phyloP scores from a whole-genome alignment of 1,140 invertebrate species.

The Lepeophtheirus salmonis region DNA sequence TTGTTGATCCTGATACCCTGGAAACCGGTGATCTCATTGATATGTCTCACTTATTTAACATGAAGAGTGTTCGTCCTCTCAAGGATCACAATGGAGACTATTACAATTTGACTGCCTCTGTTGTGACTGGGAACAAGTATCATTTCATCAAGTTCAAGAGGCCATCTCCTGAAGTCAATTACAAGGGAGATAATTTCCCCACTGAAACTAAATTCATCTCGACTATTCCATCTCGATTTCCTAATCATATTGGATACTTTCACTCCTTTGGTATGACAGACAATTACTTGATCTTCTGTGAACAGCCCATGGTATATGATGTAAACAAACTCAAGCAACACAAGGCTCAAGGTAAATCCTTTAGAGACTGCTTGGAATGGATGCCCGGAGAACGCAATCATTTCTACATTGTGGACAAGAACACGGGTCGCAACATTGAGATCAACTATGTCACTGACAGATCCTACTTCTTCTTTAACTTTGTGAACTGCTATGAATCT shows the following conservation, averaged over 20 bases:
- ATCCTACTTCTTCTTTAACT: neutral
- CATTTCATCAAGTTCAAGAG: constrained; percentile 24
- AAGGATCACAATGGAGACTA: constrained; percentile 20
- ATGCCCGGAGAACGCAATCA: constrained; percentile 27
- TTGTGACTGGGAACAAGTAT: constrained; percentile 25
- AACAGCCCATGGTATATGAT: constrained; percentile 31
- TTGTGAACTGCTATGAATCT: neutral
- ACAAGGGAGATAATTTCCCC: constrained; percentile 18
- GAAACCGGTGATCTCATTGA: too few species aligned
- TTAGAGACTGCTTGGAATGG: constrained; percentile 33
- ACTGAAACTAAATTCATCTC: constrained; percentile 17
- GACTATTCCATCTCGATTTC: constrained; percentile 28
- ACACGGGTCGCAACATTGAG: too few species aligned
- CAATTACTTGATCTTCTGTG: constrained; percentile 32
- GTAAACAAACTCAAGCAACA: constrained; percentile 29
- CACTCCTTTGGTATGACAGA: too few species aligned
- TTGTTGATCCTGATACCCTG: constrained; percentile 24
- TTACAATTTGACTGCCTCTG: constrained; percentile 25
- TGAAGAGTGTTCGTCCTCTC: constrained; percentile 22
- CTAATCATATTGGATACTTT: too few species aligned
- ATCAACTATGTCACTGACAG: neutral
- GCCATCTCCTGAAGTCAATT: constrained; percentile 18
- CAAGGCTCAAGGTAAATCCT: constrained; percentile 28
- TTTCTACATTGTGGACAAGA: too few species aligned
- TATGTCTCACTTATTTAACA: too few species aligned